Evolutionary conservation across 2,797 vertebrate genomes (phyloP), one percentile per base, ranked within the genome.

Genomic region (Acrossocheilus wenchowensis): DNA sequence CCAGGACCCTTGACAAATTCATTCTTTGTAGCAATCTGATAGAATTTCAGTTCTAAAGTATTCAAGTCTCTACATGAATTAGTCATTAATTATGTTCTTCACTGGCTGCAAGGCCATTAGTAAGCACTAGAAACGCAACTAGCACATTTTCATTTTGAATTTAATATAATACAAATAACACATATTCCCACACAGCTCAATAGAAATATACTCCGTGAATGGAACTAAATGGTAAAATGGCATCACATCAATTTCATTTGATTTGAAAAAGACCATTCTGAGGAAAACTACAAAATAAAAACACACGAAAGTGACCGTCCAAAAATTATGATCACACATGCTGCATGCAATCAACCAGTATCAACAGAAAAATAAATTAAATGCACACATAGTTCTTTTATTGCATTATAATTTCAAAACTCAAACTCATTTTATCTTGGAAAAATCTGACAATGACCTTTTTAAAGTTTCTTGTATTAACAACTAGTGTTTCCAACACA

Each of bases 341-440:
- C 57, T 43, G 57, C 15, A 64, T 41, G n/a, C 41, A 79, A 79
- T 79, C 78, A 62, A 78, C 52, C 12, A 57, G 34, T 57, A 78
- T 78, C 36, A 79, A 64, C 0, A 1, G 1, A 62, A 79, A 71
- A 62, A 64, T 60, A 43, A 79, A 57, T n/a, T 15, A 48, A 74
- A 48, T 79, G 12, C 14, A 45, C 39, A 62, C 39, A 79, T 26
- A 62, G 57, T 62, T 79, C 39, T 64, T 79, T 4, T 43, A 14
- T 45, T n/a, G 41, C 57, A 64, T 26, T 43, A 60, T 19, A 30
- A 43, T 79, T 62, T 79, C 14, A 79, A 79, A 78, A 7, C 15
- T 17, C 30, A 60, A n/a, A 68, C 5, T 79, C 1, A 64, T 79
- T 62, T 79, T 43, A 79, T 62, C 54, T 62, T n/a, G n/a, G 12